Percentiles rank a stretch among this genome's conserved stretches.
Evolutionary conservation across 2,888 invertebrate species (phyloP).

Genomic region (Invenusta paracnida): DNA sequence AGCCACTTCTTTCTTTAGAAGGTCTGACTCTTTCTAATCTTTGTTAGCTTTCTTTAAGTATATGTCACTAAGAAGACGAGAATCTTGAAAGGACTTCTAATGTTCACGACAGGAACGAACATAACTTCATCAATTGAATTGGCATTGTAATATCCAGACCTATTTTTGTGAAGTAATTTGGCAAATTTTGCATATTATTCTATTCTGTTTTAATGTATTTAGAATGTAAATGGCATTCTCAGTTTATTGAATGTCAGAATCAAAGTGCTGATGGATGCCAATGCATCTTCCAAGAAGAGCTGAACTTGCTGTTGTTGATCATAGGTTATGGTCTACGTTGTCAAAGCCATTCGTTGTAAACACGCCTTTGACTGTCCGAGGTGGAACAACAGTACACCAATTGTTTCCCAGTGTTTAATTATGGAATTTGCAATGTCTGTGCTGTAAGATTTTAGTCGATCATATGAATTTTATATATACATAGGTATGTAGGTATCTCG

Average conservation of each 20-base stretch:
- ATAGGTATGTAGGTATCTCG: too few species aligned
- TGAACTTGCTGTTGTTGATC: conserved; percentile 11
- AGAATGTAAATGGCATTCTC: conserved; percentile 31
- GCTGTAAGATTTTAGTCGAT: not conserved
- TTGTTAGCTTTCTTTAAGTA: not conserved
- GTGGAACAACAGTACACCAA: too few species aligned
- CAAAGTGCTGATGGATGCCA: conserved; percentile 28
- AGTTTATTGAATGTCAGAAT: conserved; percentile 17
- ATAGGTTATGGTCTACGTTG: conserved; percentile 1
- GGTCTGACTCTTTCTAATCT: not conserved
- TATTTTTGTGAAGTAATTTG: not conserved
- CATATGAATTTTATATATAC: not conserved
- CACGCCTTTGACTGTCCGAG: not conserved
- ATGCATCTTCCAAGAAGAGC: conserved; percentile 35
- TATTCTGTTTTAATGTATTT: not conserved
- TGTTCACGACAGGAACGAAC: conserved; percentile 34
- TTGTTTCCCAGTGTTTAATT: not conserved
- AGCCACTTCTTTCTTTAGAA: too few species aligned
- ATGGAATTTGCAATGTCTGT: not conserved
- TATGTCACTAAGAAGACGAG: not conserved
- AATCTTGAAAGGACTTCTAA: not conserved
- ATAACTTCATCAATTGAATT: conserved; percentile 27
- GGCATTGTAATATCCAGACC: too few species aligned
- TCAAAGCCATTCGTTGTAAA: not conserved
- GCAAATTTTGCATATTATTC: not conserved